Evolutionary conservation across 2,113 vertebrate species (phyloP).

Genomic region (Piprites chloris): DNA sequence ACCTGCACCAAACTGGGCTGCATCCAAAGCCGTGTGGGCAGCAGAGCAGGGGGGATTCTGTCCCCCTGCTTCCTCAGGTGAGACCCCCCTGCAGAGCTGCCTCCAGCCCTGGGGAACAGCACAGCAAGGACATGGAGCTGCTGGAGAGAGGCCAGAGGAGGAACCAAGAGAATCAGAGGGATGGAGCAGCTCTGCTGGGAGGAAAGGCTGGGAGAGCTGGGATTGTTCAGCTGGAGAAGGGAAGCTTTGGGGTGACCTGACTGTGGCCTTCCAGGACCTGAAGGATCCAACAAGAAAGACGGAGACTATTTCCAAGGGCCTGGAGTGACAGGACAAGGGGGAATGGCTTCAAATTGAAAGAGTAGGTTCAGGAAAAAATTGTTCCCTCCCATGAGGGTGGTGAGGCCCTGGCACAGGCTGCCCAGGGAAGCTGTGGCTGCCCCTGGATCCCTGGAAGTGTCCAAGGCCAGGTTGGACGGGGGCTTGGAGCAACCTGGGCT

Average conservation of each 20-base stretch:
- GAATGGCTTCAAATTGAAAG: fast-evolving
- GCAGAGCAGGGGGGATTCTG: fast-evolving
- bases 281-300: fast-evolving
- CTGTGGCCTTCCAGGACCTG: background rate
- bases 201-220: background rate
- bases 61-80: background rate
- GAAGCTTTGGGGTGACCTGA: background rate
- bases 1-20: background rate
- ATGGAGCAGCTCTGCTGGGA: background rate
- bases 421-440: background rate
- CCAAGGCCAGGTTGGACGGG: background rate
- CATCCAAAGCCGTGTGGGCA: background rate
- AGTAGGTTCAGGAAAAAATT: fast-evolving
- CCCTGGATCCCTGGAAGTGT: fast-evolving
- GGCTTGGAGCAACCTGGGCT: fast-evolving
- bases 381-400: fast-evolving
- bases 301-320: background rate
- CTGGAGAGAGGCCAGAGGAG: background rate
- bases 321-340: background rate
- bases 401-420: fast-evolving
- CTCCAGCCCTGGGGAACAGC: background rate
- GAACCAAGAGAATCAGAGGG: background rate
- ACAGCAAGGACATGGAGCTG: background rate
- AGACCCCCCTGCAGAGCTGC: background rate
- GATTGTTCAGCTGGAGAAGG: background rate